phyloP scores from a whole-genome alignment of 2,113 vertebrate species.

The Chiloscyllium plagiosum region DNA sequence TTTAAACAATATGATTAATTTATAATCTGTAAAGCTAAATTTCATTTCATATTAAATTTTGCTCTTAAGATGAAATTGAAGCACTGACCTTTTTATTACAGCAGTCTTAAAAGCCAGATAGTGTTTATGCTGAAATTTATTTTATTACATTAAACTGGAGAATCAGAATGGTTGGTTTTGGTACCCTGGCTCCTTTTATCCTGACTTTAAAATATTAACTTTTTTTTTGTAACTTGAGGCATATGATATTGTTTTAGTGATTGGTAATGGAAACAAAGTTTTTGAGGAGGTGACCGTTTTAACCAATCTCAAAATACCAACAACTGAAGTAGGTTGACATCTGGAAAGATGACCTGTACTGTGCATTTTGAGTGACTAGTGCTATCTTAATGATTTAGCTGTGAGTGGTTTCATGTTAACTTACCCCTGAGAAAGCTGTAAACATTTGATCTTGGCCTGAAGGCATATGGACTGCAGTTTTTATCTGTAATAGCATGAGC shows the following conservation, averaged over 20 bases:
- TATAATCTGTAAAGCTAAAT: background rate
- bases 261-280: background rate
- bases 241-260: background rate
- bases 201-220: background rate
- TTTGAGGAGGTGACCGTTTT: background rate
- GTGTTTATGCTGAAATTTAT: background rate
- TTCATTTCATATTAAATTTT: background rate
- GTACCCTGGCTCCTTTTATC: background rate
- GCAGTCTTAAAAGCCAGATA: background rate
- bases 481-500: background rate
- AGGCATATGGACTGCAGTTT: background rate
- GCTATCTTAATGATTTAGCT: background rate
- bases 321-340: background rate
- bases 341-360: background rate
- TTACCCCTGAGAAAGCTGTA: background rate
- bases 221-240: background rate
- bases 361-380: background rate
- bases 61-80: background rate
- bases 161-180: background rate
- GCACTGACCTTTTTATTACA: background rate
- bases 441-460: background rate
- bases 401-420: background rate
- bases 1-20: background rate
- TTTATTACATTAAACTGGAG: background rate
- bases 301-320: background rate